Conservation (phyloP, 2,113 vertebrate species). For the Desmodus rotundus region DNA sequence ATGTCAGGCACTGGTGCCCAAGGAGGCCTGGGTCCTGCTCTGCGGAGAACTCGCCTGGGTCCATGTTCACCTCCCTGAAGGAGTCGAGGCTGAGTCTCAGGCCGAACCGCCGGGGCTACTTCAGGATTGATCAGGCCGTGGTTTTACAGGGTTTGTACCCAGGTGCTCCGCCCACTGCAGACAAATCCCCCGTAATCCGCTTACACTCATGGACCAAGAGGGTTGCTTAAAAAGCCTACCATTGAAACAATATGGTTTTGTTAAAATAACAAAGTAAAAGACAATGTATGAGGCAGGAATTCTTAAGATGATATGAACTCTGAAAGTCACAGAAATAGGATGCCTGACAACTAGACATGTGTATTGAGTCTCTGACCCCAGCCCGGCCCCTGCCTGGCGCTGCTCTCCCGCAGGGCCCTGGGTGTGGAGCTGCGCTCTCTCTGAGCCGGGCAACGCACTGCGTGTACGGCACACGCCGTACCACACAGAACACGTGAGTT, state of each 20-base stretch:
- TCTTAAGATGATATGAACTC: not conserved
- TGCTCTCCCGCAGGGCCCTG: accelerated
- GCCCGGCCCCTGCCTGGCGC: accelerated
- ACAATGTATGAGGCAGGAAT: not conserved
- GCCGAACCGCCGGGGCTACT: not conserved
- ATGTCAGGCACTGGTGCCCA: not conserved
- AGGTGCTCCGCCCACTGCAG: not conserved
- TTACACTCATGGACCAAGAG: not conserved
- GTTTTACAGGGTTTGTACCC: not conserved
- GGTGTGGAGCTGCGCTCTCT: not conserved
- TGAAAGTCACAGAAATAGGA: not conserved
- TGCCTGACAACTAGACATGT: not conserved
- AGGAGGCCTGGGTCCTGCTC: not conserved
- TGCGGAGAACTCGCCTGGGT: not conserved
- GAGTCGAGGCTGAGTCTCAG: not conserved
- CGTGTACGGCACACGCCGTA: accelerated
- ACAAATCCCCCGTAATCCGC: not conserved
- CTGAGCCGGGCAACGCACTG: no score
- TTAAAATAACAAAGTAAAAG: not conserved
- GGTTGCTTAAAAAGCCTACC: not conserved
- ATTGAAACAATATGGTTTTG: not conserved
- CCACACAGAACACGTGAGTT: accelerated
- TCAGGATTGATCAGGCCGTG: not conserved
- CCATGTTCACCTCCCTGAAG: not conserved
- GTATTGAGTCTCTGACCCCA: not conserved